Conservation (phyloP, 2,797 vertebrate genomes). For the Clarias platycephalus region DNA sequence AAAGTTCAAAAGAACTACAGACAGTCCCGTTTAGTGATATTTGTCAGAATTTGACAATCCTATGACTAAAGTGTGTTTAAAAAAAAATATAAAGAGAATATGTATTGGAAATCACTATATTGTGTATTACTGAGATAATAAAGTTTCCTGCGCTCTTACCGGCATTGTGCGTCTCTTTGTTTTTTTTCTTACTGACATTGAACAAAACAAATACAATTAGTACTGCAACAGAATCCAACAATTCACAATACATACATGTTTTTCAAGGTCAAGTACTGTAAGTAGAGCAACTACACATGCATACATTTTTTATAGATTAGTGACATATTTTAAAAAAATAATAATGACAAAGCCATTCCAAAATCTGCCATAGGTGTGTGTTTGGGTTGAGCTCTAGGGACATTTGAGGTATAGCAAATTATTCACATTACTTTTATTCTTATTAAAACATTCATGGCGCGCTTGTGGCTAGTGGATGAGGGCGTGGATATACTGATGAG, state of each 20-base stretch:
- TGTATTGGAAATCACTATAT: background rate
- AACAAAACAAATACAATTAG: slow-evolving; percentile 36
- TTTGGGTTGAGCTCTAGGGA: background rate
- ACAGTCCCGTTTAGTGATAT: background rate
- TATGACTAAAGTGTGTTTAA: background rate
- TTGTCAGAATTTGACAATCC: background rate
- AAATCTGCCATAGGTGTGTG: background rate
- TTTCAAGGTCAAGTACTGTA: background rate
- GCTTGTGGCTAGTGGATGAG: background rate
- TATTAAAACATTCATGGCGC: background rate
- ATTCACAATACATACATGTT: background rate
- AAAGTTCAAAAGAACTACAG: background rate
- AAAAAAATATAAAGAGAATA: background rate
- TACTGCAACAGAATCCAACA: background rate
- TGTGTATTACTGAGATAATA: background rate
- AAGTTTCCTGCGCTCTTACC: slow-evolving; percentile 69
- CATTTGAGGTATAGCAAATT: no score
- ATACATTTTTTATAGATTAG: background rate
- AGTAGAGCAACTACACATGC: background rate
- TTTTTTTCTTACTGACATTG: slow-evolving; percentile 88
- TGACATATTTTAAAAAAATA: background rate
- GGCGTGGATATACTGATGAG: background rate
- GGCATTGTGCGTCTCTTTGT: slow-evolving; percentile 97
- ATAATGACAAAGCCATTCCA: background rate
- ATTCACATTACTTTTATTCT: no score